A percentile compares a stretch with the other conserved stretches of the same genome.
phyloP scores from a whole-genome alignment of 1,140 invertebrate genomes.

The Drosophila obscura region DNA sequence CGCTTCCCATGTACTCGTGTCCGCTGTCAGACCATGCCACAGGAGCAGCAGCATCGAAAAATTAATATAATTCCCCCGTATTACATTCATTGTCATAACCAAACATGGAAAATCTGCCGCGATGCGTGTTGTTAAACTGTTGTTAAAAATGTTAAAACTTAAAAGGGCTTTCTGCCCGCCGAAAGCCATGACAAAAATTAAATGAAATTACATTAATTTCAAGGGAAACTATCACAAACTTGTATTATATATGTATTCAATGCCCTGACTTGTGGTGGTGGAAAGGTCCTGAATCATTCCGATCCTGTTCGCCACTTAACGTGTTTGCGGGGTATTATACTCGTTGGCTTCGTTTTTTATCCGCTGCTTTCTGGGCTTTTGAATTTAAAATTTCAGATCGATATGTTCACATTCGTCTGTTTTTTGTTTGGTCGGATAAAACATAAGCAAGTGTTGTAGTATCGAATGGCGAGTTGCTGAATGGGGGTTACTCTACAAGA shows the following conservation, averaged over 20 bases:
- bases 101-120: constrained; percentile 73
- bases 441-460: constrained; percentile 10
- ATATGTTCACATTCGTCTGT: constrained; percentile 18
- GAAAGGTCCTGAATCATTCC: constrained; percentile 42
- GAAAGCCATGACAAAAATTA: constrained; percentile 47
- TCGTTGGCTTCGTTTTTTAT: constrained; percentile 19
- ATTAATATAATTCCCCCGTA: constrained; percentile 44
- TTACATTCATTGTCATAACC: constrained; percentile 70
- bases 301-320: constrained; percentile 63
- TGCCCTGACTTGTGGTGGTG: constrained; percentile 51
- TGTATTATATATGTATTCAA: constrained; percentile 65
- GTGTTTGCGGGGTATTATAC: constrained; percentile 59
- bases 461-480: not conserved
- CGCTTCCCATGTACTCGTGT: constrained; percentile 31
- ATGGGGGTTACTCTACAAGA: not conserved
- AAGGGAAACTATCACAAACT: constrained; percentile 60
- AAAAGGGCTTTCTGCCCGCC: constrained; percentile 44
- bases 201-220: constrained; percentile 40
- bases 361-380: constrained; percentile 6
- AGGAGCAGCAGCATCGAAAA: constrained; percentile 31
- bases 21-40: constrained; percentile 13
- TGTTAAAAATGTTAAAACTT: constrained; percentile 56
- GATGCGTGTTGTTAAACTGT: constrained; percentile 56
- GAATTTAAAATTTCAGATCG: constrained; percentile 32
- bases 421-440: constrained; percentile 4